phyloP scores from a whole-genome alignment of 2,888 invertebrate species.

The Parnassius orleans region DNA sequence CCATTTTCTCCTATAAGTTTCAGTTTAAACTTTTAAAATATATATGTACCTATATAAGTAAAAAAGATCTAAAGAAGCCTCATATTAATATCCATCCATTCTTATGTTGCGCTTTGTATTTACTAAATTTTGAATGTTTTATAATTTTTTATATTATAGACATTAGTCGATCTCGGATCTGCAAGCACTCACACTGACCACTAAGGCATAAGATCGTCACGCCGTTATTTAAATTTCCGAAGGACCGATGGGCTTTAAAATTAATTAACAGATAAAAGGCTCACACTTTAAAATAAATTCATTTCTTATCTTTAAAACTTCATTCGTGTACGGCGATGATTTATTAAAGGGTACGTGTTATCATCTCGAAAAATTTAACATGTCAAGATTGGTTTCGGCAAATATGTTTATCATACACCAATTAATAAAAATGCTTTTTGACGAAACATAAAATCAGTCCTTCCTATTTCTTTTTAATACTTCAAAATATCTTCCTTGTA shows the following conservation, averaged over 20 bases:
- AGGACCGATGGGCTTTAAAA: not conserved
- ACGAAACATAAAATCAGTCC: not conserved
- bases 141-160: too few relatives aligned
- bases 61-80: too few relatives aligned
- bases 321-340: slow-evolving; percentile 7
- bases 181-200: too few relatives aligned
- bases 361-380: slow-evolving; percentile 21
- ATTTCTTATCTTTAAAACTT: slow-evolving; percentile 19
- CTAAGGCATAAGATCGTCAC: too few relatives aligned
- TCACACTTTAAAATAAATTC: slow-evolving; percentile 9
- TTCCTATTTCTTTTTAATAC: not conserved
- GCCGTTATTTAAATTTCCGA: not conserved
- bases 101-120: too few relatives aligned
- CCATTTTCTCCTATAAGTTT: too few relatives aligned
- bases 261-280: slow-evolving; percentile 13
- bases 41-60: too few relatives aligned
- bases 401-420: slow-evolving; percentile 15
- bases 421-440: slow-evolving; percentile 14
- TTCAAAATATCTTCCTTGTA: too few relatives aligned
- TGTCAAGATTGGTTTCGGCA: slow-evolving; percentile 15
- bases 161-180: too few relatives aligned
- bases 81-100: too few relatives aligned
- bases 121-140: too few relatives aligned
- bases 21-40: too few relatives aligned
- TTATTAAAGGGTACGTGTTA: slow-evolving; percentile 11